Evolutionary conservation across 2,888 invertebrate species (phyloP), one percentile per base, ranked within the genome.

Genomic region (Osmoderma eremita): DNA sequence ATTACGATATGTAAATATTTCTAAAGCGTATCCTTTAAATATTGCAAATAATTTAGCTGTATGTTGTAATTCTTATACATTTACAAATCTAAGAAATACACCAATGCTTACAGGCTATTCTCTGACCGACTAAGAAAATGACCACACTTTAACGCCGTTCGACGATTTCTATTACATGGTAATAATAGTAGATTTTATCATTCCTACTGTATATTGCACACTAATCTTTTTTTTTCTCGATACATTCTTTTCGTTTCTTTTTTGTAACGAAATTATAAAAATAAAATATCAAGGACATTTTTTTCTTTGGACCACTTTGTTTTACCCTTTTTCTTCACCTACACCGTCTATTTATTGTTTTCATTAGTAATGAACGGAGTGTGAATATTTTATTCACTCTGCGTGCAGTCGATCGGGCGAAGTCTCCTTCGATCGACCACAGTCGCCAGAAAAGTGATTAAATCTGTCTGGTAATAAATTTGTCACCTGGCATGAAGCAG

Each of bases 1-100:
- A 65, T 18, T 68, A 68, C 68, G 68, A 68, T 68, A 68, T 68
- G 68, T 68, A 64, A 68, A 64, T 64, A 68, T 64, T 68, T 68
- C 64, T 67, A 67, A 68, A 68, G 68, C 68, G 62, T 61, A 64
- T 65, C 56, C 50, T 65, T 67, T 67, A 63, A 64, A 68, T 68
- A 68, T 65, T 68, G 68, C 68, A 54, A 62, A 64, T 68, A 50
- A 67, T 63, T 67, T 67, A 63, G 67, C 63, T 15, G 48, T 53
- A 45, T 54, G 36, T 58, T 50, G 62, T 62, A 66, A 62, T 51
- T 45, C 22, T 65, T 65, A 58, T 50, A 61, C 58, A 50, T 58
- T 63, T 67, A 63, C 48, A 63, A 45, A 54, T 63, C 63, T 63
- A 67, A 61, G 67, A 67, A 62, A 67, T 53, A 63, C 67, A 67